A percentile compares a stretch with the other conserved stretches of the same genome.
phyloP scores from a whole-genome alignment of 2,797 vertebrate species.

The Pseudopleuronectes americanus region DNA sequence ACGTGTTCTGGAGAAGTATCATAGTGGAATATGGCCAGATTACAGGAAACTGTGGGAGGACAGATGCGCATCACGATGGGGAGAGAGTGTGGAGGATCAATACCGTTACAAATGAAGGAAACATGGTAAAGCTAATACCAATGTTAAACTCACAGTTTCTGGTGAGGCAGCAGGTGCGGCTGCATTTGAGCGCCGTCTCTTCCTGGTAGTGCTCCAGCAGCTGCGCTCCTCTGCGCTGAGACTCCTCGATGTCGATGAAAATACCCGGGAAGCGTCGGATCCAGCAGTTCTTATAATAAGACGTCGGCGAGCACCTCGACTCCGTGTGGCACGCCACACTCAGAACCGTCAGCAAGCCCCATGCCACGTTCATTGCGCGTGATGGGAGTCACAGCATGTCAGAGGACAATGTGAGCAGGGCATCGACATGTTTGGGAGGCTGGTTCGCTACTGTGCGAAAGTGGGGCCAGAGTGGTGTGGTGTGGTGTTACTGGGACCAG shows the following conservation, averaged over 20 bases:
- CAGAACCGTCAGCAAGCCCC: constrained; percentile 81
- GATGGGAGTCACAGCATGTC: constrained; percentile 57
- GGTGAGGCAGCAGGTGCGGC: constrained; percentile 90
- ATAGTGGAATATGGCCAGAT: constrained; percentile 92
- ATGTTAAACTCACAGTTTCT: constrained; percentile 86
- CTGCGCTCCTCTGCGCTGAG: constrained; percentile 88
- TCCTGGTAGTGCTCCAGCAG: constrained; percentile 86
- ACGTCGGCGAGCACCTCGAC: constrained; percentile 86
- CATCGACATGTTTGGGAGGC: constrained; percentile 42
- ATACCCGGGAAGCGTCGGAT: constrained; percentile 92
- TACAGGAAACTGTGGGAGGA: constrained; percentile 89
- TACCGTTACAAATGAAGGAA: too few species aligned
- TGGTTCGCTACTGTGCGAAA: constrained; percentile 3
- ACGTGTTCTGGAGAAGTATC: constrained; percentile 80
- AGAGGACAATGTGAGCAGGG: not conserved
- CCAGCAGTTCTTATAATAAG: constrained; percentile 94
- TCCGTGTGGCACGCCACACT: constrained; percentile 66
- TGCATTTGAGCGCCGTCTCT: constrained; percentile 87
- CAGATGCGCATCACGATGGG: not conserved
- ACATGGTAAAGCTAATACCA: too few species aligned
- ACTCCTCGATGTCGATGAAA: constrained; percentile 86
- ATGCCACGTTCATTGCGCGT: constrained; percentile 82
- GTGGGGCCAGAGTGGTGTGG: constrained; percentile 24
- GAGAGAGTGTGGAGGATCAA: not conserved
- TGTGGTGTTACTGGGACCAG: constrained; percentile 38